Evolutionary conservation across 1,140 invertebrate genomes (phyloP).

Genomic region (Danaus melanippus): DNA sequence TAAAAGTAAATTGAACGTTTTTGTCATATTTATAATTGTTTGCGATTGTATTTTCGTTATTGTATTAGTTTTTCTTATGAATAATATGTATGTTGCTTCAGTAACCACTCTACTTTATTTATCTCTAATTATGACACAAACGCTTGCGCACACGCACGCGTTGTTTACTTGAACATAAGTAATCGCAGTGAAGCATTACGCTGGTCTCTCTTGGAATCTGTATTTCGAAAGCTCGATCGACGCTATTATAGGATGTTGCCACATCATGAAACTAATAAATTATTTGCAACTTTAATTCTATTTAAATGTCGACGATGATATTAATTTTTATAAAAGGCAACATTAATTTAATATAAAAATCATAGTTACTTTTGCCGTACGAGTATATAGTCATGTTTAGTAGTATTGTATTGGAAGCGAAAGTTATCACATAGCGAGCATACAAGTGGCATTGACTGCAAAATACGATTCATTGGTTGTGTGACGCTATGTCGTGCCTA

Average conservation of each 20-base stretch:
- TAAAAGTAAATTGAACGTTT: too few species aligned
- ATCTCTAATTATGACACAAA: slow-evolving; percentile 1
- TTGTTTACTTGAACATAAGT: slow-evolving; percentile 7
- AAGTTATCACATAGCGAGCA: slow-evolving; percentile 33
- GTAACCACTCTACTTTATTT: slow-evolving; percentile 2
- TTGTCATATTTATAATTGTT: too few species aligned
- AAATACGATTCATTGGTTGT: slow-evolving; percentile 33
- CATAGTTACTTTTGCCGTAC: too few species aligned
- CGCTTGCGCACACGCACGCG: too few species aligned
- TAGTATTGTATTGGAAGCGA: slow-evolving; percentile 32
- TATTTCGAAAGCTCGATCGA: slow-evolving; percentile 48
- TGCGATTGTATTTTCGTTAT: too few species aligned
- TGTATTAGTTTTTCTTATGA: too few species aligned
- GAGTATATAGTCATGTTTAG: slow-evolving; percentile 3
- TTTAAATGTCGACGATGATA: too few species aligned
- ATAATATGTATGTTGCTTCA: too few species aligned
- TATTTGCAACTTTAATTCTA: too few species aligned
- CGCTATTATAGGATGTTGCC: slow-evolving; percentile 45
- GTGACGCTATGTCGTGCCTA: slow-evolving; percentile 22
- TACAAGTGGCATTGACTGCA: slow-evolving; percentile 44
- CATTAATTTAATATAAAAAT: too few species aligned
- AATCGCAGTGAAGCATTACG: slow-evolving; percentile 20
- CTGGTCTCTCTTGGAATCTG: slow-evolving; percentile 29
- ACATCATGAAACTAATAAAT: slow-evolving; percentile 19
- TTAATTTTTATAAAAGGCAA: too few species aligned